Percentiles rank a stretch among this genome's conserved stretches.
These are phyloP conservation scores for Pristionchus fissidentatus DNA, from an alignment of 2,888 invertebrate genomes.

Conservation along the genomic window DNA sequence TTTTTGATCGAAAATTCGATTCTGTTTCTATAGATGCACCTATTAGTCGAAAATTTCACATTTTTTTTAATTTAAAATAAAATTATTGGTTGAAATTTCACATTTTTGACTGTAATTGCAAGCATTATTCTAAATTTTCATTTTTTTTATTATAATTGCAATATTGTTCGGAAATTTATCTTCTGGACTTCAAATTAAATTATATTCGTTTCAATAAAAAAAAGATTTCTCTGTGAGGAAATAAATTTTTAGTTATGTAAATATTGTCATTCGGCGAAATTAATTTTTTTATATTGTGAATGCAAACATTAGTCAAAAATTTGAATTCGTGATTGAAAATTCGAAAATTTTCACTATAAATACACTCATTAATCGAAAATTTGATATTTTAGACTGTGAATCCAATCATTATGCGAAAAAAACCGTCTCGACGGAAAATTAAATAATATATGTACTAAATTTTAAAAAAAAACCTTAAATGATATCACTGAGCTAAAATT, in stretches of 20 bases:
- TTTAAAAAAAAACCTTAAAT: no score
- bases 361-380: not conserved
- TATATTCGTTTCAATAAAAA: constrained; percentile 2
- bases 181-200: not conserved
- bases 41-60: not conserved
- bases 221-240: not conserved
- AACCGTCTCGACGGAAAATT: not conserved
- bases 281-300: not conserved
- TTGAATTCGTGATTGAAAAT: not conserved
- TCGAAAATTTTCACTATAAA: not conserved
- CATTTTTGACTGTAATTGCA: not conserved
- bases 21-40: not conserved
- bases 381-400: not conserved
- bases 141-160: no score
- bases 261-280: not conserved
- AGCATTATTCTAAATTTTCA: no score
- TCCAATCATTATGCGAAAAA: not conserved
- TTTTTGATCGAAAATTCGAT: not conserved
- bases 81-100: not conserved
- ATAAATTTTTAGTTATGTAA: not conserved
- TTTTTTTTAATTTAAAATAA: not conserved
- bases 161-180: not conserved
- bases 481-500: not conserved
- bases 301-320: not conserved
- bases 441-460: not conserved